Evolutionary conservation across 2,888 invertebrate genomes (phyloP).

Genomic region (Agonopterix arenella): DNA sequence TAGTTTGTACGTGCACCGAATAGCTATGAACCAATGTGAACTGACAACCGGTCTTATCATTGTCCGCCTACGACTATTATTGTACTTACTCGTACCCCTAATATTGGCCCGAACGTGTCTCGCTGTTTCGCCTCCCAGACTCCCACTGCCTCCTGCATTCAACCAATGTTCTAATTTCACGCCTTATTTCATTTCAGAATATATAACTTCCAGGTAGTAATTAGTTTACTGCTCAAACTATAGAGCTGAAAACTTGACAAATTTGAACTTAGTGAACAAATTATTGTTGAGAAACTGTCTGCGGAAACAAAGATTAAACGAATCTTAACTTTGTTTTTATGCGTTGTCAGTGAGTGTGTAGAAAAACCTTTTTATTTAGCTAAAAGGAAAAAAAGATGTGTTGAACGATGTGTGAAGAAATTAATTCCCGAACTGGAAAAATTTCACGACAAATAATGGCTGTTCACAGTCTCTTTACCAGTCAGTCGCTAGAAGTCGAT

Average conservation of each 20-base stretch:
- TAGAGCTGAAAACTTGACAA: background rate
- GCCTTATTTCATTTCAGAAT: no score
- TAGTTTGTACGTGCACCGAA: constrained; percentile 53
- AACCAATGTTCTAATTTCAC: no score
- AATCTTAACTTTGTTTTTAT: no score
- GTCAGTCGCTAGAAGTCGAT: constrained; percentile 27
- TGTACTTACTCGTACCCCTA: constrained; percentile 13
- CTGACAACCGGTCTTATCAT: constrained; percentile 19
- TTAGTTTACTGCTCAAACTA: background rate
- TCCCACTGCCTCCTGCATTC: no score
- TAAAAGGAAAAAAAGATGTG: no score
- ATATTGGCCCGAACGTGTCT: constrained; percentile 7
- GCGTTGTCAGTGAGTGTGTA: no score
- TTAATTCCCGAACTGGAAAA: background rate
- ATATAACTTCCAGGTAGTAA: background rate
- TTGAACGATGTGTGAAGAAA: background rate
- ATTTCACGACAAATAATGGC: constrained; percentile 1
- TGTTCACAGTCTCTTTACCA: constrained; percentile 8
- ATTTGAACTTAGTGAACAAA: background rate
- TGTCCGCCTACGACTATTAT: constrained; percentile 26
- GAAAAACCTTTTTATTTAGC: no score
- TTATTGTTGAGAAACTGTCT: background rate
- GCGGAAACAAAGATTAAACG: no score
- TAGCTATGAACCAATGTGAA: constrained; percentile 17
- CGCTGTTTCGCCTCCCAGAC: background rate